Conservation (phyloP, 2,888 invertebrate species). For the Rhagonycha fulva region DNA sequence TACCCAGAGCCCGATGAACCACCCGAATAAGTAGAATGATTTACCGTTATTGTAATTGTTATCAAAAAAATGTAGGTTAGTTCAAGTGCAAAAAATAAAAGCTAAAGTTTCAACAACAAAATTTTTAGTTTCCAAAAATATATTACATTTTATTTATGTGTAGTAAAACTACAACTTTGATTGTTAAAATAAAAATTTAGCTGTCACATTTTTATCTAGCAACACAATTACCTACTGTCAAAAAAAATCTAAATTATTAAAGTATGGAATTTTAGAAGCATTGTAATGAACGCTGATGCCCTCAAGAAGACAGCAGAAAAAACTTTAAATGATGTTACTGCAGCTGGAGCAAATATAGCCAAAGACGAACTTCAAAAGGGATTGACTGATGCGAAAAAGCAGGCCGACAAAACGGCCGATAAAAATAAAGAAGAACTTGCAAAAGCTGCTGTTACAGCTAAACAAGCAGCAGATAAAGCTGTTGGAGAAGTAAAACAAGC, state of each 20-base stretch:
- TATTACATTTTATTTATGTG: background rate
- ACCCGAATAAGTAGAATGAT: background rate
- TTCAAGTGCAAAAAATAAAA: background rate
- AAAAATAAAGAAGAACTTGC: background rate
- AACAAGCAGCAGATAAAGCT: background rate
- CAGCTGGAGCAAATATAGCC: background rate
- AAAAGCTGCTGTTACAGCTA: background rate
- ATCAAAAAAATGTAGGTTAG: background rate
- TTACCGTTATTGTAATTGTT: too few relatives aligned
- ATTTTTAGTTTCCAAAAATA: background rate
- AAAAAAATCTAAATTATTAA: background rate
- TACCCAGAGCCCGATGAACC: background rate
- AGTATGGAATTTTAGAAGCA: background rate
- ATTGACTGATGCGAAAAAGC: background rate
- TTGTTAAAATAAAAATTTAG: background rate
- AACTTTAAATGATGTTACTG: background rate
- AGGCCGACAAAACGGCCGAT: background rate
- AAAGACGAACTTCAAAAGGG: background rate
- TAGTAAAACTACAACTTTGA: background rate
- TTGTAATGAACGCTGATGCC: background rate
- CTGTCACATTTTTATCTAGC: background rate
- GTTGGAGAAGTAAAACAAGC: background rate
- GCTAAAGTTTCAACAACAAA: background rate
- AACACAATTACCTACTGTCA: background rate
- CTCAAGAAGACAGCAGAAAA: background rate